Percentiles rank a stretch among this genome's conserved stretches.
phyloP scores from a whole-genome alignment of 2,888 invertebrate genomes.

The Lycia hirtaria region DNA sequence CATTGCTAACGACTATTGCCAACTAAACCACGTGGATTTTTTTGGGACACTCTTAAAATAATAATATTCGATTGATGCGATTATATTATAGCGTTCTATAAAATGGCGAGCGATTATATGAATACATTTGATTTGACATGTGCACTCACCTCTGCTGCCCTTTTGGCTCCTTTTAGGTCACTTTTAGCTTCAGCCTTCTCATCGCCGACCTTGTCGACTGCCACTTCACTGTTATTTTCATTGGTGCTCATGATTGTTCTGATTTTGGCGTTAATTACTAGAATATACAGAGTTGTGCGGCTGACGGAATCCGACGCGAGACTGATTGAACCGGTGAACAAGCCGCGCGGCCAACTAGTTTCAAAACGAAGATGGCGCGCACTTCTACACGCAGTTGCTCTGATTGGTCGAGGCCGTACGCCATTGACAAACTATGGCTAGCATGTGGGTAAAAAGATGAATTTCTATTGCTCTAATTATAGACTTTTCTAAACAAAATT shows the following conservation, averaged over 20 bases:
- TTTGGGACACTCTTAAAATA: constrained; percentile 34
- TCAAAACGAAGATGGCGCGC: constrained; percentile 94
- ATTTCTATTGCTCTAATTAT: constrained; percentile 46
- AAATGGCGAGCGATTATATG: constrained; percentile 83
- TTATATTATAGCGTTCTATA: constrained; percentile 71
- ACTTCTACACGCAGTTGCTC: constrained; percentile 68
- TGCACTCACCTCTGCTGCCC: constrained; percentile 94
- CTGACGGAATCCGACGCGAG: constrained; percentile 88
- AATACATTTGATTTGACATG: constrained; percentile 79
- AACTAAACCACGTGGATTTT: constrained; percentile 61
- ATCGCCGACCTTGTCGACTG: constrained; percentile 93
- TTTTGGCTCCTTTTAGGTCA: constrained; percentile 94
- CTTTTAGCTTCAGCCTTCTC: constrained; percentile 91
- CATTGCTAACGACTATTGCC: background rate
- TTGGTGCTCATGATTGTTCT: constrained; percentile 84
- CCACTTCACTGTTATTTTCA: constrained; percentile 94
- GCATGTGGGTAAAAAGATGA: constrained; percentile 67
- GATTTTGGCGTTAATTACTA: constrained; percentile 78
- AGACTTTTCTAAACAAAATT: constrained; percentile 18
- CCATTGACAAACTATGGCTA: constrained; percentile 72
- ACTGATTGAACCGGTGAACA: constrained; percentile 87
- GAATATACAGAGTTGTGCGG: constrained; percentile 74
- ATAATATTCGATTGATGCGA: constrained; percentile 48
- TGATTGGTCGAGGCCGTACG: constrained; percentile 71
- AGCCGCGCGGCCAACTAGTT: constrained; percentile 87